A percentile compares a stretch with the other conserved stretches of the same genome.
Conservation (phyloP, 2,888 invertebrate genomes). For the Chrysina gloriosa region DNA sequence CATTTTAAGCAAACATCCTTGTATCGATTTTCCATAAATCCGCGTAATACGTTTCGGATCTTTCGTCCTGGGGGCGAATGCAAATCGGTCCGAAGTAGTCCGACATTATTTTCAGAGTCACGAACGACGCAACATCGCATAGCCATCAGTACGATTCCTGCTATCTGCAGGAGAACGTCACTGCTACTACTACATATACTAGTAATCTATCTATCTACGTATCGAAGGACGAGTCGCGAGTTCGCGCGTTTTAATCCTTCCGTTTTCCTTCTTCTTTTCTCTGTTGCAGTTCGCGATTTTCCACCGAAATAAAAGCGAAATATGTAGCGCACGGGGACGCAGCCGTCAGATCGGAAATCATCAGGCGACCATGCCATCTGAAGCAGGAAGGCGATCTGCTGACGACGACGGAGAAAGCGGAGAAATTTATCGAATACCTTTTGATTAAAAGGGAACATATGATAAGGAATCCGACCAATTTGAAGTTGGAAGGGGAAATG, state of each 20-base stretch:
- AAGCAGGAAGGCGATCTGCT: constrained; percentile 67
- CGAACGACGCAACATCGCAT: constrained; percentile 45
- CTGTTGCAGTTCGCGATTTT: constrained; percentile 42
- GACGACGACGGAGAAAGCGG: constrained; percentile 65
- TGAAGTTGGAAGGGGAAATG: constrained; percentile 62
- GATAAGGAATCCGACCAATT: constrained; percentile 61
- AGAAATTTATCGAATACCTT: constrained; percentile 65
- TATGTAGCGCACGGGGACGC: constrained; percentile 60
- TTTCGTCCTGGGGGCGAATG: constrained; percentile 55
- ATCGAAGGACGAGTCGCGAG: too few species aligned
- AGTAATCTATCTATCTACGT: too few species aligned
- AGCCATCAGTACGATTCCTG: constrained; percentile 11
- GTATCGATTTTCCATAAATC: constrained; percentile 59
- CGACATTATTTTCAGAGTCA: constrained; percentile 51
- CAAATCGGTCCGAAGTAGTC: constrained; percentile 56
- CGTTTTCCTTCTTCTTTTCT: constrained; percentile 1
- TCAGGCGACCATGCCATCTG: constrained; percentile 64
- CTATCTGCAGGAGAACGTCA: constrained; percentile 37
- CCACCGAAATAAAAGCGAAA: constrained; percentile 60
- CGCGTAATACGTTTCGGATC: constrained; percentile 51
- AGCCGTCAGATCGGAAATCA: constrained; percentile 59
- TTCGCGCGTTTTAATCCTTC: background rate
- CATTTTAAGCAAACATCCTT: constrained; percentile 45
- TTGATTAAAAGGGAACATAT: constrained; percentile 64
- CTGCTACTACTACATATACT: constrained; percentile 22